Percentiles rank a stretch among this genome's conserved stretches.
phyloP scores from a whole-genome alignment of 2,797 vertebrate genomes.

The Miichthys miiuy region DNA sequence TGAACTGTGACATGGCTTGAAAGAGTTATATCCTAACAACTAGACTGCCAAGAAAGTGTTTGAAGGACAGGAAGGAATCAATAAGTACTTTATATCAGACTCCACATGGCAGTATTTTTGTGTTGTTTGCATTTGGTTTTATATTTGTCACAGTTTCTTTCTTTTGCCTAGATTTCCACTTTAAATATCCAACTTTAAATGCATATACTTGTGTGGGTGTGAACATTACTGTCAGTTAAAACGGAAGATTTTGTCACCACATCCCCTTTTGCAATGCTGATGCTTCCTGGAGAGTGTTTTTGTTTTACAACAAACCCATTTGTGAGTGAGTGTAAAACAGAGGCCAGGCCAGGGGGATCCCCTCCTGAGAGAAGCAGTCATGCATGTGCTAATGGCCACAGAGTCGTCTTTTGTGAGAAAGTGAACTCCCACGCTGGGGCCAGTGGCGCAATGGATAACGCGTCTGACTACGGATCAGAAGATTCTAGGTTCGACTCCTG shows the following conservation, averaged over 20 bases:
- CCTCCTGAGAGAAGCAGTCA: not conserved
- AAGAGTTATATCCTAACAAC: not conserved
- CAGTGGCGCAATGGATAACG: slow-evolving; percentile 70
- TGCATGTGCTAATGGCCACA: not conserved
- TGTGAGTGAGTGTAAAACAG: slow-evolving; percentile 1
- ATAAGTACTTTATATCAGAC: not conserved
- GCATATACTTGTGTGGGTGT: not conserved
- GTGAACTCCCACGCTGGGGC: fast-evolving
- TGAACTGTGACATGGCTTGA: not conserved
- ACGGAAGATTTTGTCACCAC: not conserved
- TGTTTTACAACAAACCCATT: slow-evolving; percentile 2
- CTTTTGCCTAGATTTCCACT: not conserved
- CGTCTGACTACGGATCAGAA: slow-evolving; percentile 75
- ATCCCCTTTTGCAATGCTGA: slow-evolving; percentile 31
- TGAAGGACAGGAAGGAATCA: not conserved
- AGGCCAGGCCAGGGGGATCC: not conserved
- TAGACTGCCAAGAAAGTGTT: not conserved
- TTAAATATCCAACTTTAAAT: not conserved
- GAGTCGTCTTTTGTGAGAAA: not conserved
- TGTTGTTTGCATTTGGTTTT: not conserved
- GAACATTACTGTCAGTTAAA: not conserved
- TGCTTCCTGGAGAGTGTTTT: slow-evolving; percentile 13
- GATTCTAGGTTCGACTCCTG: slow-evolving; percentile 75
- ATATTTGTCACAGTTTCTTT: not conserved
- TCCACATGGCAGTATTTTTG: not conserved